phyloP scores from a whole-genome alignment of 2,797 vertebrate species.

The Protosalanx chinensis region DNA sequence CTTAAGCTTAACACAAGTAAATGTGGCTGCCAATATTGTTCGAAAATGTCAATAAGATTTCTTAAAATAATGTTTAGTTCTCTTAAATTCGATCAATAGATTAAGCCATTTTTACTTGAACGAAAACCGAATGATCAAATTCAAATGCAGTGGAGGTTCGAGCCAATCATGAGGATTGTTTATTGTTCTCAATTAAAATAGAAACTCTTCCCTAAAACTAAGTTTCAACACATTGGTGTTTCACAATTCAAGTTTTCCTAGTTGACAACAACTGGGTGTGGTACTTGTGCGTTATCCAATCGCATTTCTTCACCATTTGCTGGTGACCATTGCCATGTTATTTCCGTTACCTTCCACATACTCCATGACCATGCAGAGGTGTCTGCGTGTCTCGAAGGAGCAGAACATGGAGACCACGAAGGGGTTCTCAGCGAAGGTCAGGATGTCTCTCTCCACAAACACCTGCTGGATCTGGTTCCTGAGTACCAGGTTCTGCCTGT shows the following conservation, averaged over 20 bases:
- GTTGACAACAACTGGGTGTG: background rate
- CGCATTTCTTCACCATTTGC: background rate
- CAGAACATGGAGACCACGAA: constrained; percentile 99
- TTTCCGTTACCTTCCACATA: constrained; percentile 89
- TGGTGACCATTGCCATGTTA: background rate
- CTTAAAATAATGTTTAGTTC: too few relatives aligned
- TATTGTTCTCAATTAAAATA: background rate
- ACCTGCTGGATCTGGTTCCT: constrained; percentile 98
- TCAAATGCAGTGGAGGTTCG: too few relatives aligned
- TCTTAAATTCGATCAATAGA: too few relatives aligned
- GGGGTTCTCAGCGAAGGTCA: constrained; percentile 96
- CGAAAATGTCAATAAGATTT: too few relatives aligned
- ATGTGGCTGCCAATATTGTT: too few relatives aligned
- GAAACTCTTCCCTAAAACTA: background rate
- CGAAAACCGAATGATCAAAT: too few relatives aligned
- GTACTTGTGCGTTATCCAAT: background rate
- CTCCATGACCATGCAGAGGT: constrained; percentile 99
- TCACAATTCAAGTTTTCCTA: background rate
- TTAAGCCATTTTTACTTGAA: too few relatives aligned
- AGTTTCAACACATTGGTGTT: background rate
- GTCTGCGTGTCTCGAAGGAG: constrained; percentile 91
- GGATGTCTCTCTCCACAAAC: constrained; percentile 95
- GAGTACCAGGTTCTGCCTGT: constrained; percentile 95
- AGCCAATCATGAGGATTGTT: background rate
- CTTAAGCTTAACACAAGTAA: background rate